A percentile compares a stretch with the other conserved stretches of the same genome.
Evolutionary conservation across 92 coral and sea anemone genomes (phyloP).

Genomic region (Actinostola sp.): DNA sequence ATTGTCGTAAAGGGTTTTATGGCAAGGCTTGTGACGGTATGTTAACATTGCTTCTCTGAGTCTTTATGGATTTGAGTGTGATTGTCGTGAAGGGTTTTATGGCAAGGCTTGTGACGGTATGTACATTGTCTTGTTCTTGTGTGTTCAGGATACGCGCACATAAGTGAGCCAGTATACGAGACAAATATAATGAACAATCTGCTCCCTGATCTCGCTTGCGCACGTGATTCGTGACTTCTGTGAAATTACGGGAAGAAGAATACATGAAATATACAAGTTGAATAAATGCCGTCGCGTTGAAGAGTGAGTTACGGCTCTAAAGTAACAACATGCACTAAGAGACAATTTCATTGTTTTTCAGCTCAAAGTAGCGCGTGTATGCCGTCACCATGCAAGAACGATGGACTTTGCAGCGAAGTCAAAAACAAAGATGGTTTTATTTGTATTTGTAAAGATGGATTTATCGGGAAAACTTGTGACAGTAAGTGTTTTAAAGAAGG

Average conservation of each 20-base stretch:
- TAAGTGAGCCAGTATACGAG: too few species aligned
- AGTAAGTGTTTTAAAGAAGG: slow-evolving; percentile 70
- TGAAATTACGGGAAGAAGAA: too few species aligned
- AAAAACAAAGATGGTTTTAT: slow-evolving; percentile 78
- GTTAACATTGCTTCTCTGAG: too few species aligned
- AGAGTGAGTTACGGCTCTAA: too few species aligned
- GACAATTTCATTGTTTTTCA: slow-evolving; percentile 13
- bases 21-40: slow-evolving; percentile 93
- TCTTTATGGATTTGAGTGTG: slow-evolving; percentile 89
- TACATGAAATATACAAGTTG: too few species aligned
- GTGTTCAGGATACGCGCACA: too few species aligned
- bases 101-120: slow-evolving; percentile 56
- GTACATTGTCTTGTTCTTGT: background rate
- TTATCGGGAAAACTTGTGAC: slow-evolving; percentile 79
- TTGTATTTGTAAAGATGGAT: slow-evolving; percentile 91
- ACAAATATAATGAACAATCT: too few species aligned
- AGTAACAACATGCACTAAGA: too few species aligned
- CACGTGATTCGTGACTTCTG: too few species aligned
- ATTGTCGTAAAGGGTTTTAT: slow-evolving; percentile 79
- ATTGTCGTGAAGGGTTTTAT: slow-evolving; percentile 80
- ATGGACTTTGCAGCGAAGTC: slow-evolving; percentile 89
- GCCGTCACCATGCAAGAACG: slow-evolving; percentile 94
- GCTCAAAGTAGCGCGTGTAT: slow-evolving; percentile 87
- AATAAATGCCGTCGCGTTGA: too few species aligned
- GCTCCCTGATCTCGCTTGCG: too few species aligned